Evolutionary conservation across 2,113 vertebrate species (phyloP).

Genomic region (Odocoileus virginianus): DNA sequence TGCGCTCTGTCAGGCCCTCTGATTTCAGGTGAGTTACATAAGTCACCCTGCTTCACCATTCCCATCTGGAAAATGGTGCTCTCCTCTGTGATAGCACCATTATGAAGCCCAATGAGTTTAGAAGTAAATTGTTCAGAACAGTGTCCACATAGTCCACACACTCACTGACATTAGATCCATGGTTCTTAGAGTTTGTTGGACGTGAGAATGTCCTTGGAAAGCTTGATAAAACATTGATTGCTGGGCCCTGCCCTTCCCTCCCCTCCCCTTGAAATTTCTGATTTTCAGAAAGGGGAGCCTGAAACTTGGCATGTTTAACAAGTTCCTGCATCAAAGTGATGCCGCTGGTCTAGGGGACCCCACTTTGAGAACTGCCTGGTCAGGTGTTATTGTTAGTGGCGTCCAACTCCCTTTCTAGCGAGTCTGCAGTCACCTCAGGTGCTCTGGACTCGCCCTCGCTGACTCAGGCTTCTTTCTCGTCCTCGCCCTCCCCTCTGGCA

Average conservation of each 20-base stretch:
- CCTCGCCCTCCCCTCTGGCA: slow-evolving; percentile 34
- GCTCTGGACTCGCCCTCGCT: slow-evolving; percentile 32
- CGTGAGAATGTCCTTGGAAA: too few species aligned
- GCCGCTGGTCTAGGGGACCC: not conserved
- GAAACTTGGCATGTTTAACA: not conserved
- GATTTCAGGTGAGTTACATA: not conserved
- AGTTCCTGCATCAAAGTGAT: not conserved
- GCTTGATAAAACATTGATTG: not conserved
- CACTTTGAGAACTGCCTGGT: not conserved
- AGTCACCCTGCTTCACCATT: not conserved
- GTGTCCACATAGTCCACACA: not conserved
- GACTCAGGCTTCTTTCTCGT: slow-evolving; percentile 43
- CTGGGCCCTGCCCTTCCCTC: not conserved
- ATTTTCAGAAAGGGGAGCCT: not conserved
- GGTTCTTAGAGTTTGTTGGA: not conserved
- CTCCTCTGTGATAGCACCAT: not conserved
- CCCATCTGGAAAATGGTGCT: not conserved
- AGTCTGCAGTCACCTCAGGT: slow-evolving; percentile 56
- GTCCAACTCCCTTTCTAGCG: not conserved
- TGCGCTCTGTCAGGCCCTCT: not conserved
- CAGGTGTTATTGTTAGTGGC: accelerated
- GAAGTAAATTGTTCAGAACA: not conserved
- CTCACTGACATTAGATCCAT: not conserved
- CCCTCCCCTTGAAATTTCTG: not conserved
- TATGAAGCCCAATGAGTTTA: not conserved